Base-by-base conservation (phyloP, 2,797 vertebrate genomes). In the Anguilla marmorata region DNA sequence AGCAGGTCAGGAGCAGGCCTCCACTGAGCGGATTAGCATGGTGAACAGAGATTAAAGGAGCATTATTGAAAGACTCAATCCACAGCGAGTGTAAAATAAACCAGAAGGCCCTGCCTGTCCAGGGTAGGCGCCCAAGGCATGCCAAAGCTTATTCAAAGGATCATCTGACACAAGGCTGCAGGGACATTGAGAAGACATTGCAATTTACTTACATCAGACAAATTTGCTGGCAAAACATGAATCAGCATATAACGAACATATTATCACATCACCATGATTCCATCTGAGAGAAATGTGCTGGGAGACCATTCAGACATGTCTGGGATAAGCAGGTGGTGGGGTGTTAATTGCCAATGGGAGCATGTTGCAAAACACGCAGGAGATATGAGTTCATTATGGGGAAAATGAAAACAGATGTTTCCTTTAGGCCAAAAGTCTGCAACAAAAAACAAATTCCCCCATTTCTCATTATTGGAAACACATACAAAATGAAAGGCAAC, bases 381-480 rank as follows among this genome's bases (percentile, higher is more conserved):
- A 66, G 84, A 85, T 91, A 90, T 90, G 69, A 88, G 84, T 89
- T 90, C 50, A 86, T n/a, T 14, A 19, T 56, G 56, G 56, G 87
- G 86, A 90, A 92, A 91, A 69, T 86, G 83, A 90, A 89, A 90
- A 88, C 86, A 88, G 87, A 91, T 90, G 90, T 89, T 91, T 88
- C 88, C 41, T 79, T 79, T 79, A 21, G 33, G 12, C 76, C 33
- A 48, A 45, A 80, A 80, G 0, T 24, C 19, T 8, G 76, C 41
- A 41, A 80, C 30, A 41, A 76, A 72, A 74, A 74, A 58, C 14
- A 0, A 33, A 74, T 30, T 30, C 69, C 33, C 45, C 48, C 63
- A 63, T 85, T 66, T 90, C 30, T 76, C 88, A 87, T 90, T 87
- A 89, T n/a, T 86, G 80, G 85, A 84, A 88, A 88, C 88, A 86